Evolutionary conservation across 2,113 vertebrate genomes (phyloP), one percentile per base, ranked within the genome.

Genomic region (Nycticebus coucang): DNA sequence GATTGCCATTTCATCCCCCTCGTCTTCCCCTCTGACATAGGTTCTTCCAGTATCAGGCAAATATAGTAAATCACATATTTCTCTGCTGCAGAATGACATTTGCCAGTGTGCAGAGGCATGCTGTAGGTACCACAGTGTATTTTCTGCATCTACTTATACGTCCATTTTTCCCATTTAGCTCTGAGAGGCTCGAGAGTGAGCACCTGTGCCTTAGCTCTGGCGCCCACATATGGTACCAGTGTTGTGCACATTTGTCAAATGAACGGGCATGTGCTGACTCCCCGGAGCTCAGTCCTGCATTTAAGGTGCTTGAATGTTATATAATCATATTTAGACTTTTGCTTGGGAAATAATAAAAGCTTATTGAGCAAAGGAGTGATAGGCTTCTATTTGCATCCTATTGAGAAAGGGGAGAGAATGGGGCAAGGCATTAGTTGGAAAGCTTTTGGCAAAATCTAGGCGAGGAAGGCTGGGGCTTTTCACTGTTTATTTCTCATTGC

Each of bases 191-290:
- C n/a, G 19, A 35, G 53, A 33, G 4, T 22, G 22, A 45, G 60
- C 0, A 1, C 33, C 33, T 17, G 21, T 69, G 8, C 10, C 21
- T 60, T n/a, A 19, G 10, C 33, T 2, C 9, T 21, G 2, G 53
- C 62, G n/a, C 50, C 22, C 11, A 30, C 66, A 37, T 13, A 14
- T 4, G 18, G 22, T 26, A 68, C 71, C 71, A 79, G 59, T 30
- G 50, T 71, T 11, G 0, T 1, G 17, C 30, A 19, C 0, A 7
- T 28, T 37, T 74, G 14, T 41, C 26, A 59, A 79, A 37, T 55
- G 62, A 13, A 55, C 37, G 45, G n/a, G 18, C 14, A 37, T 7
- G 12, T 5, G 50, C 50, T 21, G 37, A 50, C n/a, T 5, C 17
- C 5, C 13, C 7, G 28, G 90, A 92, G 37, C 37, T 35, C 14